phyloP scores from a whole-genome alignment of 2,888 invertebrate species.

The Yponomeuta cagnagella region DNA sequence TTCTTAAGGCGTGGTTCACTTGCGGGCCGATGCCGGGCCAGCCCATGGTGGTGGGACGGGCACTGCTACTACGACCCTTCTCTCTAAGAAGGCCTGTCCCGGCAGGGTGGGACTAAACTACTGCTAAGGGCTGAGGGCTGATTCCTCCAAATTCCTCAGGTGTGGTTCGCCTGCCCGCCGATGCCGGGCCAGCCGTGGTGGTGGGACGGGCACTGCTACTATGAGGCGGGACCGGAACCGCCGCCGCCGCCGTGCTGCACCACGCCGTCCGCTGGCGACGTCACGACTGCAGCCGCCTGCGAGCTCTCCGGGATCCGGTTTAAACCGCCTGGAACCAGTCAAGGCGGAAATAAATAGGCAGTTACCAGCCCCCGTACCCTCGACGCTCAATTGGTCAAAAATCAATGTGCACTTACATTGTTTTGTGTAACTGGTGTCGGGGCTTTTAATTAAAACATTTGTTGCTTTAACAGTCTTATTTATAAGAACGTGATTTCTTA shows the following conservation, averaged over 20 bases:
- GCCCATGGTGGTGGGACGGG: neutral
- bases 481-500: no score
- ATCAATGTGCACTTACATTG: no score
- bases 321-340: no score
- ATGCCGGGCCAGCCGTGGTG: conserved; percentile 54
- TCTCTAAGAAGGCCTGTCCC: neutral
- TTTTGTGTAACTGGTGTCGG: no score
- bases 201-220: conserved; percentile 63
- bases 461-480: no score
- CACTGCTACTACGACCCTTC: neutral
- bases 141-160: conserved; percentile 25
- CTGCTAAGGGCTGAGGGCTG: no score
- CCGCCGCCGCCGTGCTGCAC: neutral
- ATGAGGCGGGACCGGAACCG: conserved; percentile 24
- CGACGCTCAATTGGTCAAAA: neutral
- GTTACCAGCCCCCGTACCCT: neutral
- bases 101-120: neutral
- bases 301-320: no score
- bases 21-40: conserved; percentile 42
- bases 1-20: conserved; percentile 36
- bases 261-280: neutral
- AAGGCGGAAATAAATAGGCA: no score
- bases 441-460: no score
- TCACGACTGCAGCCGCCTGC: neutral
- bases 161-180: conserved; percentile 41